These are phyloP conservation scores for Coregonus suidteri DNA, from an alignment of 2,797 vertebrate species.

Conservation along the genomic window DNA sequence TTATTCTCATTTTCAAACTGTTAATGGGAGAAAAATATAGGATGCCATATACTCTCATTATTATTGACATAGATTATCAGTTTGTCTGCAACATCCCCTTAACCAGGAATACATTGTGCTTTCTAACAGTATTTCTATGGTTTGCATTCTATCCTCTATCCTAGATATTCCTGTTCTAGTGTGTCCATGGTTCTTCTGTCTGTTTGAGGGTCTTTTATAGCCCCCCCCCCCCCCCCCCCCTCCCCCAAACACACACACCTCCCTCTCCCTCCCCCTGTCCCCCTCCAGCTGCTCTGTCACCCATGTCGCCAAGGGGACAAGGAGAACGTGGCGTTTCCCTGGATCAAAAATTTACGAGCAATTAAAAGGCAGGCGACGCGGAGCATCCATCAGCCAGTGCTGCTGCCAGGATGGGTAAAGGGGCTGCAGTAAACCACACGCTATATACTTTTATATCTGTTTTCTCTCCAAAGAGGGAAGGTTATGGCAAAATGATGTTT, in stretches of 20 bases:
- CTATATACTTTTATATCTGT: conserved; percentile 99
- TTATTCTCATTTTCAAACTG: not conserved
- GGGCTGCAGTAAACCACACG: conserved; percentile 90
- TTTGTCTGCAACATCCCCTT: not conserved
- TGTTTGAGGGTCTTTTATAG: not conserved
- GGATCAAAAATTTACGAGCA: conserved; percentile 98
- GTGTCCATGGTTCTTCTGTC: not conserved
- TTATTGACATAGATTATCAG: not conserved
- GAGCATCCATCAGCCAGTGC: conserved; percentile 91
- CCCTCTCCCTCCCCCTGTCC: conserved; percentile 39
- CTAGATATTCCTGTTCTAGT: not conserved
- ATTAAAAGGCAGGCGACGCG: conserved; percentile 93
- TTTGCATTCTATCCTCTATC: not conserved
- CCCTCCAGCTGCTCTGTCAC: conserved; percentile 68
- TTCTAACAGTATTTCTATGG: not conserved
- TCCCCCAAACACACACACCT: conserved; percentile 8
- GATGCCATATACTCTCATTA: not conserved
- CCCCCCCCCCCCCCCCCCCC: conserved; percentile 22
- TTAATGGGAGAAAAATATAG: not conserved
- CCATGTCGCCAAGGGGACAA: conserved; percentile 70
- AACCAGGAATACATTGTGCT: not conserved
- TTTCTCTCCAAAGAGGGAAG: conserved; percentile 94
- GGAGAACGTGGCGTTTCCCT: conserved; percentile 74
- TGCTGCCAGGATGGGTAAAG: conserved; percentile 87
- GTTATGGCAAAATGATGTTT: conserved; percentile 94